Base-by-base conservation (phyloP, 1,140 invertebrate species). In the Epicauta chinensis region DNA sequence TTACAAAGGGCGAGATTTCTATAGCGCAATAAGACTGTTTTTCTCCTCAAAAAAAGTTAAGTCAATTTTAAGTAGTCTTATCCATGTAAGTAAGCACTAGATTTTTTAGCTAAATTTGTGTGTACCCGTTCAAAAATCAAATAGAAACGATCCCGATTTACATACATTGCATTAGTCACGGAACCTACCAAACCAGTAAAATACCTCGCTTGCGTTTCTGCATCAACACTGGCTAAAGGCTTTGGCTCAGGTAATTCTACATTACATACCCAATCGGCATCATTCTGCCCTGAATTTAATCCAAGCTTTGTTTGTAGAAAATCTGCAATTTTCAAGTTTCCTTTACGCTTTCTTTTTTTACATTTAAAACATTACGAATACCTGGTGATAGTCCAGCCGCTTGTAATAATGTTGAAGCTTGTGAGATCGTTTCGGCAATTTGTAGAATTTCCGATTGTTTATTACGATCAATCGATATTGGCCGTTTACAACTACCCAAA, bases 141-240 rank as follows among this genome's bases (percentile, higher is more conserved):
- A n/a, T n/a, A n/a, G n/a, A n/a, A n/a, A n/a, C n/a, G n/a, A n/a
- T n/a, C n/a, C n/a, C n/a, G n/a, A n/a, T n/a, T n/a, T n/a, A n/a
- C n/a, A n/a, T n/a, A n/a, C n/a, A n/a, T n/a, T n/a, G n/a, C n/a
- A n/a, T n/a, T n/a, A n/a, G n/a, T n/a, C n/a, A n/a, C n/a, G n/a
- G n/a, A n/a, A n/a, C n/a, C n/a, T n/a, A n/a, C n/a, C n/a, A n/a
- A n/a, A n/a, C n/a, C n/a, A n/a, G n/a, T n/a, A 14, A 49, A 34
- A 59, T 64, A 76, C 70, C 81, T 75, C 64, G 86, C 81, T 9
- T 75, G 80, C 4, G 80, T 77, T n/a, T 77, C 73, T 5, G 83
- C 80, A 63, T 89, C 86, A 16, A 84, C 81, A 32, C 81, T 79
- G 1, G 84, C 82, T 58, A 91, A 72, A 1, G 86, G 85, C 64